A percentile compares a stretch with the other conserved stretches of the same genome.
Conservation (phyloP, 1,140 invertebrate species). For the Ooceraea biroi region DNA sequence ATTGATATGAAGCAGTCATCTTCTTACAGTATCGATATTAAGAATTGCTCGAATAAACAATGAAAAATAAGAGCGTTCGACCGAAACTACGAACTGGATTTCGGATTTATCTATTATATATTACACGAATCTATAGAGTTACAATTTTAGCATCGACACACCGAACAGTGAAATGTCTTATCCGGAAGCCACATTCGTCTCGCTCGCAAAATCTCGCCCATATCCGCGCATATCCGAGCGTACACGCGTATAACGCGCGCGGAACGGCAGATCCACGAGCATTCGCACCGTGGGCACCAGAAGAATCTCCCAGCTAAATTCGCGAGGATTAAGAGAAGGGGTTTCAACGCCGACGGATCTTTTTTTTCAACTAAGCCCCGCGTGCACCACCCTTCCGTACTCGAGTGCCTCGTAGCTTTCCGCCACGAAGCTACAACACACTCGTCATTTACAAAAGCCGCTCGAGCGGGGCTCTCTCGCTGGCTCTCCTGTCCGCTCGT, state of each 20-base stretch:
- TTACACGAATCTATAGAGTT: neutral
- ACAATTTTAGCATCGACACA: neutral
- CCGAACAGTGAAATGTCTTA: neutral
- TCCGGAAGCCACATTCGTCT: neutral
- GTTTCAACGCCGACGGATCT: slow-evolving; percentile 54
- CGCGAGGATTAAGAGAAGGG: slow-evolving; percentile 48
- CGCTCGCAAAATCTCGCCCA: slow-evolving; percentile 18
- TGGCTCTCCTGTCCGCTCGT: slow-evolving; percentile 35
- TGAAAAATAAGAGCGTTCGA: no score
- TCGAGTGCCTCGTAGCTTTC: slow-evolving; percentile 68
- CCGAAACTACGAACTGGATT: neutral
- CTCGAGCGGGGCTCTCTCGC: slow-evolving; percentile 41
- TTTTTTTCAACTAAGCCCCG: slow-evolving; percentile 60
- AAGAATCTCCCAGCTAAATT: slow-evolving; percentile 50
- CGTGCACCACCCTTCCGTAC: slow-evolving; percentile 58
- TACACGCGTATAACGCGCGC: slow-evolving; percentile 6
- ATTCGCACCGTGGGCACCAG: neutral
- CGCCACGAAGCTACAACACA: slow-evolving; percentile 76
- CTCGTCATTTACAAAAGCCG: slow-evolving; percentile 76
- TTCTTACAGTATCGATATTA: neutral
- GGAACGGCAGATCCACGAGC: slow-evolving; percentile 33
- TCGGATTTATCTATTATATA: neutral
- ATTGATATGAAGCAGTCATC: neutral
- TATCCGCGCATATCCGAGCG: neutral
- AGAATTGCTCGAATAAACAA: neutral